Evolutionary conservation across 1,140 invertebrate species (phyloP).

Genomic region (Drosophila willistoni): DNA sequence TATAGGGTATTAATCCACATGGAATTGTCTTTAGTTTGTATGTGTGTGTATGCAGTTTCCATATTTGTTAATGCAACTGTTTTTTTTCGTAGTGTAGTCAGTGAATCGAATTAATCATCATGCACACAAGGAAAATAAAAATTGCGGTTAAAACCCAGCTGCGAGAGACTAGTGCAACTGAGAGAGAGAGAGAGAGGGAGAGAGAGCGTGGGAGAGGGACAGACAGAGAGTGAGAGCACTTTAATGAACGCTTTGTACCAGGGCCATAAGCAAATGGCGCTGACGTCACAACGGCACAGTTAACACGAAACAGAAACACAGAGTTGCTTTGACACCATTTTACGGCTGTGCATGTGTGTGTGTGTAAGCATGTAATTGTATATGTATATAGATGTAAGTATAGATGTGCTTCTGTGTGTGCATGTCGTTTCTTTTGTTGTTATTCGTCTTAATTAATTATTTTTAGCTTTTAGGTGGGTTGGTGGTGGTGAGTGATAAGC

Average conservation of each 20-base stretch:
- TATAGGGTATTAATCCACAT: neutral
- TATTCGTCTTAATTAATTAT: conserved; percentile 68
- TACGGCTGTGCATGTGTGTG: neutral
- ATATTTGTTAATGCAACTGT: conserved; percentile 48
- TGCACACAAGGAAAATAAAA: conserved; percentile 48
- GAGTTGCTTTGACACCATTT: conserved; percentile 62
- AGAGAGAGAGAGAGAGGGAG: conserved; percentile 8
- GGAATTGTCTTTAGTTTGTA: conserved; percentile 7
- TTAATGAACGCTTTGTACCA: conserved; percentile 59
- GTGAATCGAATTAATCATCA: conserved; percentile 79
- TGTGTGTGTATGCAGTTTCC: conserved; percentile 37
- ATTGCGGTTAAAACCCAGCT: conserved; percentile 72
- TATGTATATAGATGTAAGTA: neutral
- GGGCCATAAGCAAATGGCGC: conserved; percentile 61
- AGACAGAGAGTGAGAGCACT: conserved; percentile 26
- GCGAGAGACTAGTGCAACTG: conserved; percentile 5
- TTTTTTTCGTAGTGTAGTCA: conserved; percentile 52
- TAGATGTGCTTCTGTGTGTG: neutral
- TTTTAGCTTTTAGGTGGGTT: conserved; percentile 11
- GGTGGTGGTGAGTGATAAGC: conserved; percentile 45
- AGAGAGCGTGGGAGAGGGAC: neutral
- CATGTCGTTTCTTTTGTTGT: conserved; percentile 32
- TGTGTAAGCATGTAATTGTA: conserved; percentile 9
- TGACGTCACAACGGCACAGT: conserved; percentile 71
- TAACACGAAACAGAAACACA: conserved; percentile 46